phyloP scores from a whole-genome alignment of 2,113 vertebrate genomes.

The Megaleporinus macrocephalus region DNA sequence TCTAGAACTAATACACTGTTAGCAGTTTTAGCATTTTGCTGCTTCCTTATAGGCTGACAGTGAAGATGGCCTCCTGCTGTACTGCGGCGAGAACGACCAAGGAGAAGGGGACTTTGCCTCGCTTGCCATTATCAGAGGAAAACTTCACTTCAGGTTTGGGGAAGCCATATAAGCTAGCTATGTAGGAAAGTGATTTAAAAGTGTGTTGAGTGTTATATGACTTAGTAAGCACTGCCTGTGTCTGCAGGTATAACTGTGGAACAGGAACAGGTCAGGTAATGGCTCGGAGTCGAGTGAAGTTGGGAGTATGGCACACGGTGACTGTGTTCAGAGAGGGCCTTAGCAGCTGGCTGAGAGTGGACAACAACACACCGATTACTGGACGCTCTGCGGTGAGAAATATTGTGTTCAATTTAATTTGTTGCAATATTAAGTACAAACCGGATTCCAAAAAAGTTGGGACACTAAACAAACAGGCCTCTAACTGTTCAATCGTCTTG shows the following conservation, averaged over 20 bases:
- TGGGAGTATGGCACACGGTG: conserved; percentile 77
- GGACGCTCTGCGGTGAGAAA: conserved; percentile 79
- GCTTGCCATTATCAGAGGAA: conserved; percentile 74
- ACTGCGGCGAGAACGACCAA: conserved; percentile 82
- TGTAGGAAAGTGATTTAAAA: background rate
- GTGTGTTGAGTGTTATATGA: background rate
- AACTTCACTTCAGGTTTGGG: conserved; percentile 80
- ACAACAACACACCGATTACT: conserved; percentile 67
- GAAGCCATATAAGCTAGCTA: conserved; percentile 32
- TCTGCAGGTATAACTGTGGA: conserved; percentile 82
- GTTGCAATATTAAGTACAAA: too few species aligned
- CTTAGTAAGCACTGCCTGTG: background rate
- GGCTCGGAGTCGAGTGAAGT: conserved; percentile 74
- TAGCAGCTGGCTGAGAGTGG: conserved; percentile 76
- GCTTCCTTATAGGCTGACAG: conserved; percentile 72
- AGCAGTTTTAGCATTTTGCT: background rate
- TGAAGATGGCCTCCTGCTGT: conserved; percentile 81
- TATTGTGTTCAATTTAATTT: background rate
- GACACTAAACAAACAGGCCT: too few species aligned
- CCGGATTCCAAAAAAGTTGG: too few species aligned
- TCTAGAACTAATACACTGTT: background rate
- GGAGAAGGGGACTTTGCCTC: conserved; percentile 84
- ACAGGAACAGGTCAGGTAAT: conserved; percentile 76
- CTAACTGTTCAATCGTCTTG: too few species aligned
- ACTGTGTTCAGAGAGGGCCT: conserved; percentile 74